Percentiles rank a stretch among this genome's conserved stretches.
phyloP scores from a whole-genome alignment of 2,113 vertebrate species.

The Cervus canadensis region DNA sequence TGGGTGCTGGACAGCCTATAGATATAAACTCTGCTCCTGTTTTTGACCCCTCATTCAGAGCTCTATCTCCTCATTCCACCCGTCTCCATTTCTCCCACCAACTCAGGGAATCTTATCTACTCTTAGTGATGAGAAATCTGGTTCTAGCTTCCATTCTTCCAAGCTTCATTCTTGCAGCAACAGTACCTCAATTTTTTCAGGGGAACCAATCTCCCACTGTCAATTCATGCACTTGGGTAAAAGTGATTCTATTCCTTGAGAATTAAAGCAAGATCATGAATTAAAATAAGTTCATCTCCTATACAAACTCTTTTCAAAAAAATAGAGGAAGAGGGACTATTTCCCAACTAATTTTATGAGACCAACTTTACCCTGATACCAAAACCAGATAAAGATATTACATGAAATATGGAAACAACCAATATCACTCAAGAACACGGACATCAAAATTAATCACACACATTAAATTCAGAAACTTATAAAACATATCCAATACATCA shows the following conservation, averaged over 20 bases:
- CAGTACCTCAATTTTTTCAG: background rate
- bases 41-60: background rate
- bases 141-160: background rate
- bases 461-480: background rate
- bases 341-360: background rate
- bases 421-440: background rate
- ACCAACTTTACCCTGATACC: background rate
- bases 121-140: background rate
- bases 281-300: slow-evolving; percentile 19
- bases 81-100: background rate
- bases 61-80: background rate
- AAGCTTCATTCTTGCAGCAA: background rate
- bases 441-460: background rate
- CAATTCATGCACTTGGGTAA: background rate
- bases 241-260: background rate
- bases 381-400: slow-evolving; percentile 5
- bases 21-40: background rate
- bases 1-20: background rate
- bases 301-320: background rate
- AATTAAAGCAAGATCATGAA: background rate
- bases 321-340: background rate
- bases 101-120: background rate
- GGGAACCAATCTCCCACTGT: background rate
- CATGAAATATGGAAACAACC: background rate
- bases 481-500: background rate